Conservation (phyloP, 2,113 vertebrate genomes). For the Pao palembangensis region DNA sequence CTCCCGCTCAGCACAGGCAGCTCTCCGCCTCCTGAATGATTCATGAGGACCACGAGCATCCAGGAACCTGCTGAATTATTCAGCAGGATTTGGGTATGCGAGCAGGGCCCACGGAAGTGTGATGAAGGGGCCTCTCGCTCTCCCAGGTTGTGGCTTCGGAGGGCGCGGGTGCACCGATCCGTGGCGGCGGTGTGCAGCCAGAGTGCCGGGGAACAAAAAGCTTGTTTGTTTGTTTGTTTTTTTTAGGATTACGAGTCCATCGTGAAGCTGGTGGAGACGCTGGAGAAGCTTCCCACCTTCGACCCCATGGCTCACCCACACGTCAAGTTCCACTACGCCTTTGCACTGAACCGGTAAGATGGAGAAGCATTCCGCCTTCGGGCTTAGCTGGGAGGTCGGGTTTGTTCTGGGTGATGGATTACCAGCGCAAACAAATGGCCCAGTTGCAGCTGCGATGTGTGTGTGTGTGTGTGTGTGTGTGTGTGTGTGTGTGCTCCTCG, state of each 20-base stretch:
- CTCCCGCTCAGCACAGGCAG: slow-evolving; percentile 36
- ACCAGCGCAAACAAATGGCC: no score
- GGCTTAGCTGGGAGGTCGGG: background rate
- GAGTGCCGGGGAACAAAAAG: no score
- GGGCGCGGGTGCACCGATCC: no score
- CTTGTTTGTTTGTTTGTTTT: background rate
- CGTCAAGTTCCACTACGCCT: slow-evolving; percentile 96
- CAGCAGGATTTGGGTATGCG: slow-evolving; percentile 36
- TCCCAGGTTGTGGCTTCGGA: no score
- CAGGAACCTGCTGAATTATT: slow-evolving; percentile 66
- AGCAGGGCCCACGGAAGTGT: background rate
- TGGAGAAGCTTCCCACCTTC: slow-evolving; percentile 96
- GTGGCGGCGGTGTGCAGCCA: no score
- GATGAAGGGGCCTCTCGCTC: no score
- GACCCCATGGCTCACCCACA: slow-evolving; percentile 91
- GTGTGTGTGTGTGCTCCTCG: no score
- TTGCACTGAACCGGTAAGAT: slow-evolving; percentile 92
- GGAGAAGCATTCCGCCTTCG: no score
- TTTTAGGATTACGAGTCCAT: slow-evolving; percentile 93
- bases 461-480: no score
- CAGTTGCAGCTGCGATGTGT: no score
- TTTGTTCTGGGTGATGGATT: no score
- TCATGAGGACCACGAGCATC: slow-evolving; percentile 43
- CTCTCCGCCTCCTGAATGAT: slow-evolving; percentile 55
- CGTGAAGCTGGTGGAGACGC: slow-evolving; percentile 92